A percentile compares a stretch with the other conserved stretches of the same genome.
Evolutionary conservation across 37 sponge, comb jelly and placozoan species (phyloP).

Genomic region (Halichondria panicea): DNA sequence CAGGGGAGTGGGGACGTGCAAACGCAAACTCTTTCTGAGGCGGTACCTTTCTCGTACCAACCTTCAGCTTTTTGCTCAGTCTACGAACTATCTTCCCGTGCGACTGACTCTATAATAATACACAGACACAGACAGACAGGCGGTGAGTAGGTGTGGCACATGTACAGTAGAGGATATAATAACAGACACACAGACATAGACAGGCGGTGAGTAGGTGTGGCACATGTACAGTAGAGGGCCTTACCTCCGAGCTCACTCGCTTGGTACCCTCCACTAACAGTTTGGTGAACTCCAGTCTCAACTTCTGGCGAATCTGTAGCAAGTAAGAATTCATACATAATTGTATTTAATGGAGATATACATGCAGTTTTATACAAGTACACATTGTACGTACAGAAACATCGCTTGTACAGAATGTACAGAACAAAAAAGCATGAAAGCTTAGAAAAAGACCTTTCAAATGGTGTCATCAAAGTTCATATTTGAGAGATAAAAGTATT

Average conservation of each 20-base stretch:
- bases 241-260: slow-evolving; percentile 46
- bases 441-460: no score
- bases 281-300: slow-evolving; percentile 40
- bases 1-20: slow-evolving; percentile 52
- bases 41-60: not conserved
- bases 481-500: no score
- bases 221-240: not conserved
- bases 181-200: not conserved
- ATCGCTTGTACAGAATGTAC: no score
- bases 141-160: not conserved
- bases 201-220: not conserved
- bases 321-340: slow-evolving; percentile 1
- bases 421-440: no score
- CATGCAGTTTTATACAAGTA: no score
- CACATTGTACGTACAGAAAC: no score
- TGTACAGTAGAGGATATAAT: not conserved
- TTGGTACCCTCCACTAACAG: slow-evolving; percentile 58
- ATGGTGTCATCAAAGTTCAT: no score
- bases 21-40: slow-evolving; percentile 13
- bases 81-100: slow-evolving; percentile 65
- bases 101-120: slow-evolving; percentile 35
- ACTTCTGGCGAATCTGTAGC: slow-evolving; percentile 38
- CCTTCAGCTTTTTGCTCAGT: slow-evolving; percentile 56
- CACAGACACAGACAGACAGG: not conserved
- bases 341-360: not conserved